Conservation (phyloP, 2,797 vertebrate genomes). For the Tapirus indicus region DNA sequence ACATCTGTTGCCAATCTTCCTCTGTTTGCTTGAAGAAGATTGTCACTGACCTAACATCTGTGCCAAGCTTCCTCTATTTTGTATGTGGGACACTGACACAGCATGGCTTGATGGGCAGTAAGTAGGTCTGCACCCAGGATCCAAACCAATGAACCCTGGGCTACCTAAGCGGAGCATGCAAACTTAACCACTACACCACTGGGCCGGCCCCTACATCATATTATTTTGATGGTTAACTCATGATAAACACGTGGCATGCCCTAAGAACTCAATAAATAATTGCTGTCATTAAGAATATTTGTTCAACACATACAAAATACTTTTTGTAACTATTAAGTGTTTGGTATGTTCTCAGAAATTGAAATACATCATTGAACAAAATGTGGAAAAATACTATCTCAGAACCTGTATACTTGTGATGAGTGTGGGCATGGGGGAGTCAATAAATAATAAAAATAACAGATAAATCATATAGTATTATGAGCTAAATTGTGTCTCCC, state of each 20-base stretch:
- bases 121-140: too few species aligned
- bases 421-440: neutral
- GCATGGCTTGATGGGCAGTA: too few species aligned
- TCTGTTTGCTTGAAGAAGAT: too few species aligned
- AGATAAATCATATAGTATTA: neutral
- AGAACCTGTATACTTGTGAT: neutral
- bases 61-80: too few species aligned
- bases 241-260: neutral
- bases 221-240: neutral
- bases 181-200: too few species aligned
- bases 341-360: neutral
- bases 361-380: neutral
- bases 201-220: too few species aligned
- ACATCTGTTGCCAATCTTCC: too few species aligned
- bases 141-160: too few species aligned
- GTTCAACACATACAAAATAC: neutral
- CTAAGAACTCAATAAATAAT: neutral
- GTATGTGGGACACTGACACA: too few species aligned
- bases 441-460: neutral
- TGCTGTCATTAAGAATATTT: neutral
- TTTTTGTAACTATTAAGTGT: neutral
- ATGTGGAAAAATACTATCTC: neutral
- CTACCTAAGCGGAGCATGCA: too few species aligned
- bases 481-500: too few species aligned
- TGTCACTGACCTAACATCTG: too few species aligned